A percentile compares a stretch with the other conserved stretches of the same genome.
phyloP scores from a whole-genome alignment of 2,888 invertebrate genomes.

The Podabrus alpinus region DNA sequence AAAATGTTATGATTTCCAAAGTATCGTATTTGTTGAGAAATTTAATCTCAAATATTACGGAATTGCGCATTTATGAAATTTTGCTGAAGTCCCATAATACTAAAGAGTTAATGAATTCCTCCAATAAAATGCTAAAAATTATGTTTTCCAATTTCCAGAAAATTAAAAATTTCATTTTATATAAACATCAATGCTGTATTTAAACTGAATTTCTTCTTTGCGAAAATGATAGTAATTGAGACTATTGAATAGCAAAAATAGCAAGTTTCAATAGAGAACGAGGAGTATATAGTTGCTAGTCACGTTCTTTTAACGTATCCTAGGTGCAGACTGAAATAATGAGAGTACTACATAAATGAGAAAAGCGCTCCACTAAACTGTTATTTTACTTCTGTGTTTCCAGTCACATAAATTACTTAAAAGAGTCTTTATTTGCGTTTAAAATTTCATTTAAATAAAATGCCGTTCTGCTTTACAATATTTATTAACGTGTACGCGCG shows the following conservation, averaged over 20 bases:
- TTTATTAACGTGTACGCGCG: constrained; percentile 10
- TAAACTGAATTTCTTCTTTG: neutral
- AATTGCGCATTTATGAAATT: neutral
- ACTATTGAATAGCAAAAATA: constrained; percentile 11
- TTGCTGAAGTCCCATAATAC: neutral
- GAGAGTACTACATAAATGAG: constrained; percentile 37
- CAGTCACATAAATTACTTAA: constrained; percentile 33
- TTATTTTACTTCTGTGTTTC: constrained; percentile 28
- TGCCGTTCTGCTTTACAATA: constrained; percentile 8
- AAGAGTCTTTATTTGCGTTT: constrained; percentile 37
- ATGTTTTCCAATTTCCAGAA: neutral
- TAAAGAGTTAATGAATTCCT: neutral
- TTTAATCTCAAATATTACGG: neutral
- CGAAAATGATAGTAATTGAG: constrained; percentile 3
- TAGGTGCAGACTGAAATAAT: constrained; percentile 37
- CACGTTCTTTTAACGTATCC: constrained; percentile 25
- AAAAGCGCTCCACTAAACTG: constrained; percentile 13
- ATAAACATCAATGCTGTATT: neutral
- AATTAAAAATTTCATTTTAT: neutral
- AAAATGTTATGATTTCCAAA: neutral
- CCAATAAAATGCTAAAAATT: neutral
- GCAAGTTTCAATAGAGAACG: constrained; percentile 14
- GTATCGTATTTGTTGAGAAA: neutral
- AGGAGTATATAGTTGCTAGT: constrained; percentile 21
- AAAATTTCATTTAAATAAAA: constrained; percentile 33